Evolutionary conservation across 2,888 invertebrate species (phyloP).

Genomic region (Malthinus flaveolus): DNA sequence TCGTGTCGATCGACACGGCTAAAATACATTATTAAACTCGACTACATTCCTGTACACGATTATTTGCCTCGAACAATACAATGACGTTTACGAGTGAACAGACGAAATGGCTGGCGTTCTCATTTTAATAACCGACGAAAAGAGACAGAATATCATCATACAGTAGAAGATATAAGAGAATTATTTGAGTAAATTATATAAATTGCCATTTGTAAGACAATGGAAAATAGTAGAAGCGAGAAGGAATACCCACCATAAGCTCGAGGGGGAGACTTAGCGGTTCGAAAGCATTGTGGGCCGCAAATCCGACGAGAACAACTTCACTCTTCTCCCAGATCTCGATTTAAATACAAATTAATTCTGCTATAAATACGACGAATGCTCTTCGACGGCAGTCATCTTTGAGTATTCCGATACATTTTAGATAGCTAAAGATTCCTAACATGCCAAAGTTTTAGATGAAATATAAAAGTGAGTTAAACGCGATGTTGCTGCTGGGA

Average conservation of each 20-base stretch:
- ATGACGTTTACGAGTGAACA: slow-evolving; percentile 21
- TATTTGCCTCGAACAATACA: slow-evolving; percentile 17
- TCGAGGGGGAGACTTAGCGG: slow-evolving; percentile 25
- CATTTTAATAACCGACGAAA: slow-evolving; percentile 12
- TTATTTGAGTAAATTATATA: slow-evolving; percentile 25
- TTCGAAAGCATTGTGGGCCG: slow-evolving; percentile 26
- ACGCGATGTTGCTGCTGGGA: not conserved
- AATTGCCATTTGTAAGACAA: slow-evolving; percentile 25
- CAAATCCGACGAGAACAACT: slow-evolving; percentile 25
- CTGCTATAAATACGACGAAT: slow-evolving; percentile 23
- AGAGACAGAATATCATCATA: not conserved
- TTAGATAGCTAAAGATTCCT: slow-evolving; percentile 10
- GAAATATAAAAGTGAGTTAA: slow-evolving; percentile 15
- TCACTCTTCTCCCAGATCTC: slow-evolving; percentile 16
- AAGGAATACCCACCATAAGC: slow-evolving; percentile 18
- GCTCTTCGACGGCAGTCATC: not conserved
- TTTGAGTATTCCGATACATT: not conserved
- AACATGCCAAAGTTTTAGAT: slow-evolving; percentile 16
- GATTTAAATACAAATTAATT: slow-evolving; percentile 29
- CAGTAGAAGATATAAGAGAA: not conserved
- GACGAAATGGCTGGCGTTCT: slow-evolving; percentile 25
- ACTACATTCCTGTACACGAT: no score
- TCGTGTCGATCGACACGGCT: no score
- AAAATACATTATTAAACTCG: no score
- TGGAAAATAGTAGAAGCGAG: slow-evolving; percentile 19